Evolutionary conservation across 92 coral and sea anemone species (phyloP).

Genomic region (Blastomussa wellsi): DNA sequence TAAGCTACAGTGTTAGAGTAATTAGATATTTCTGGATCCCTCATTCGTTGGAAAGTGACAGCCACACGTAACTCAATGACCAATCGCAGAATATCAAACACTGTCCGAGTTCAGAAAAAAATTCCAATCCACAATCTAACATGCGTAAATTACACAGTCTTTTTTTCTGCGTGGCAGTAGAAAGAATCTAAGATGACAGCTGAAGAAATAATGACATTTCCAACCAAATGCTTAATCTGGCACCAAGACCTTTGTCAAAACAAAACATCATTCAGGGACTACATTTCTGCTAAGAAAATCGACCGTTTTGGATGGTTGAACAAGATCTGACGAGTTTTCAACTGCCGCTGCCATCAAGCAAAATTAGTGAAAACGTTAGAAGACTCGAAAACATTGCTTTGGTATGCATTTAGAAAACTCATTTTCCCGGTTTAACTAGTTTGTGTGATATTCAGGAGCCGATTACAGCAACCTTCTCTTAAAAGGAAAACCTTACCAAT

Average conservation of each 20-base stretch:
- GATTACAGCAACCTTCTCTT: neutral
- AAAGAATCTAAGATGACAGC: neutral
- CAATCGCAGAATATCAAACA: neutral
- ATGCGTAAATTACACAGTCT: too few species aligned
- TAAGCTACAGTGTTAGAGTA: neutral
- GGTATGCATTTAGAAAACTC: too few species aligned
- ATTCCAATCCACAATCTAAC: too few species aligned
- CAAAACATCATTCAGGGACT: too few species aligned
- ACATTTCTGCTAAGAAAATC: too few species aligned
- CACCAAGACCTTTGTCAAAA: too few species aligned
- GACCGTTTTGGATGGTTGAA: too few species aligned
- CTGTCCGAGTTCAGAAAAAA: neutral
- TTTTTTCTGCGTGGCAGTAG: too few species aligned
- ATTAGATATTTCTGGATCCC: neutral
- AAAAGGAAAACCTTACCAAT: constrained; percentile 11
- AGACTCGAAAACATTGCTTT: too few species aligned
- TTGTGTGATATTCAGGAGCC: neutral
- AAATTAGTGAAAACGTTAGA: too few species aligned
- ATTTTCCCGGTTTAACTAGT: neutral
- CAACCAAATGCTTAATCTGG: neutral
- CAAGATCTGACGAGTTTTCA: too few species aligned
- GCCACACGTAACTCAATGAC: neutral
- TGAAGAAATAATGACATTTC: neutral
- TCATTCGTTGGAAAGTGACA: neutral
- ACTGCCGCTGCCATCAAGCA: too few species aligned